Conservation (phyloP, 2,888 invertebrate species). For the Cybosia mesomella region DNA sequence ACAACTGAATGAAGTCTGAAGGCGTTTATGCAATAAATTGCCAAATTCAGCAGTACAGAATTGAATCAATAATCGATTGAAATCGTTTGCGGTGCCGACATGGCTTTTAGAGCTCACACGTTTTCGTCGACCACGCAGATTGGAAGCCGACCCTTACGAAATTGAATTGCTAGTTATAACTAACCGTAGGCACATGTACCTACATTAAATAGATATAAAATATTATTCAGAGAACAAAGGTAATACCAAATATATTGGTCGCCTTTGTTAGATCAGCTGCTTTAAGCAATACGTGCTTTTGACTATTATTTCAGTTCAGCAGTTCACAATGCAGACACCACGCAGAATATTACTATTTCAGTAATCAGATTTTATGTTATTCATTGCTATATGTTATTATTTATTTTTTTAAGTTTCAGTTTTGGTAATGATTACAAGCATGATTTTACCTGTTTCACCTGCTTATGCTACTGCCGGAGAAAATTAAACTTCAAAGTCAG, state of each 20-base stretch:
- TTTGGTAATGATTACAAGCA: background rate
- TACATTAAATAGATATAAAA: slow-evolving; percentile 51
- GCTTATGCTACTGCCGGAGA: background rate
- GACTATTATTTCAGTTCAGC: background rate
- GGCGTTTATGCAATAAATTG: background rate
- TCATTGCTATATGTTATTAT: background rate
- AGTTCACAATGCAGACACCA: background rate
- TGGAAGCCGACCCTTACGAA: slow-evolving; percentile 54
- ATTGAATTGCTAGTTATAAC: slow-evolving; percentile 62
- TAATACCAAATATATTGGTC: slow-evolving; percentile 22
- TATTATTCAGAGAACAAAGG: slow-evolving; percentile 49
- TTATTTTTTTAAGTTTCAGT: background rate
- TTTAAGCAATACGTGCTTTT: background rate
- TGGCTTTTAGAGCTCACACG: slow-evolving; percentile 50
- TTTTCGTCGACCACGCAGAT: slow-evolving; percentile 55
- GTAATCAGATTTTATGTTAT: background rate
- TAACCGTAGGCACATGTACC: slow-evolving; percentile 44
- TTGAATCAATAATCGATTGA: slow-evolving; percentile 49
- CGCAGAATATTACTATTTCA: background rate
- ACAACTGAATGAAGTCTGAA: background rate
- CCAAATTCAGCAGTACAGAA: slow-evolving; percentile 41
- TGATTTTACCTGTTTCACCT: background rate
- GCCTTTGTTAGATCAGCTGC: slow-evolving; percentile 27
- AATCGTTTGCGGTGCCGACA: slow-evolving; percentile 39
- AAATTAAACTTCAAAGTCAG: background rate